Conservation (phyloP, 2,113 vertebrate species). For the Elanus axillaris region DNA sequence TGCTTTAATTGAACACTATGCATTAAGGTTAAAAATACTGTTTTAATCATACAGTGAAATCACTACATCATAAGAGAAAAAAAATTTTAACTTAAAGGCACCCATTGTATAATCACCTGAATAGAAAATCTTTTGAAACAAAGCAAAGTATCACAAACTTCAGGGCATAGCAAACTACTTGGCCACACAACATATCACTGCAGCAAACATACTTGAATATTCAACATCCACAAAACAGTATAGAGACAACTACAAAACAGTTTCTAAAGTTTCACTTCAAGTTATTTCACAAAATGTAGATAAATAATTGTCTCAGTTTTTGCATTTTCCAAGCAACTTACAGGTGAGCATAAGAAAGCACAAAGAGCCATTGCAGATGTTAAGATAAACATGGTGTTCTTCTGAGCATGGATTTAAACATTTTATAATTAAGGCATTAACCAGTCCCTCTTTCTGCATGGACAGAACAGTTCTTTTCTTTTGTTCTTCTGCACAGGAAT, state of each 20-base stretch:
- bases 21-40: constrained; percentile 55
- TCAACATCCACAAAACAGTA: neutral
- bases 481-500: too few relatives aligned
- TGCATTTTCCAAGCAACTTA: neutral
- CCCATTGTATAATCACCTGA: constrained; percentile 7
- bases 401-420: neutral
- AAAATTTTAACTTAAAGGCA: constrained; percentile 29
- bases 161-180: neutral
- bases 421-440: neutral
- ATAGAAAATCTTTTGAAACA: constrained; percentile 60
- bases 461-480: too few relatives aligned
- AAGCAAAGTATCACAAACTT: neutral
- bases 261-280: neutral
- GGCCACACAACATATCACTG: neutral
- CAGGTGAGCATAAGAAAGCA: neutral
- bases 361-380: neutral
- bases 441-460: neutral
- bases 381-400: neutral
- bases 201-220: neutral
- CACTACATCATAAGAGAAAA: constrained; percentile 18
- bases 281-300: neutral
- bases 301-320: neutral
- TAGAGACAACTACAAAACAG: neutral
- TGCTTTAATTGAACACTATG: constrained; percentile 33
- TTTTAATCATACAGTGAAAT: constrained; percentile 56